Conservation (phyloP, 2,113 vertebrate genomes). For the Rissa tridactyla region DNA sequence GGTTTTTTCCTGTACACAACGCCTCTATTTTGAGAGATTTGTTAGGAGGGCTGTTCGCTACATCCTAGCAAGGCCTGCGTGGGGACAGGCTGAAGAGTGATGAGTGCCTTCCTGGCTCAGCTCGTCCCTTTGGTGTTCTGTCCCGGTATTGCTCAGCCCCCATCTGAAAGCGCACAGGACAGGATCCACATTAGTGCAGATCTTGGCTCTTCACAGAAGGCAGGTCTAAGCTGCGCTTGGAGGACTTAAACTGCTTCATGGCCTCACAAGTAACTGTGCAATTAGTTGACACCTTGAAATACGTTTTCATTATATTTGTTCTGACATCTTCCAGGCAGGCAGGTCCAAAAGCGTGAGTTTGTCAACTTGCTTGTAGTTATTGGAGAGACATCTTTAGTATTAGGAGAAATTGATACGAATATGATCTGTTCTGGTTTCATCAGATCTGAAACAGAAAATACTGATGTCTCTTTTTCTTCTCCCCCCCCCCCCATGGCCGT, state of each 20-base stretch:
- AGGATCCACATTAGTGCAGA: neutral
- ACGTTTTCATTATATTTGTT: neutral
- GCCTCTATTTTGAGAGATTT: neutral
- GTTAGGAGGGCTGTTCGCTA: neutral
- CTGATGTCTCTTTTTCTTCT: too few species aligned
- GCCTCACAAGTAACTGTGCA: neutral
- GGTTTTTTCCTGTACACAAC: neutral
- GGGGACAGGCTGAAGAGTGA: neutral
- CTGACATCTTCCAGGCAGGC: neutral
- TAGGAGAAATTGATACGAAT: neutral
- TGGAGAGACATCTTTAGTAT: neutral
- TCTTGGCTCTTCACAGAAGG: neutral
- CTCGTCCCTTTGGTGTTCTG: neutral
- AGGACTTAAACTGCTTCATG: neutral
- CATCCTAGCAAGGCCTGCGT: neutral
- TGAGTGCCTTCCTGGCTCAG: neutral
- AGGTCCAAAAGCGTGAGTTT: neutral
- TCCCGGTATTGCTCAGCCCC: neutral
- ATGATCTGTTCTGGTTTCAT: neutral
- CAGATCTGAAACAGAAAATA: neutral
- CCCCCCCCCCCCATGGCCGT: rapidly evolving
- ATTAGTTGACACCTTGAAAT: neutral
- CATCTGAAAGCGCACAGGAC: neutral
- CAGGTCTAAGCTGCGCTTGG: neutral
- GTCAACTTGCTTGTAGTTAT: neutral